Percentiles rank a stretch among this genome's conserved stretches.
Evolutionary conservation across 2,888 invertebrate genomes (phyloP).

Genomic region (Drosophila tripunctata): DNA sequence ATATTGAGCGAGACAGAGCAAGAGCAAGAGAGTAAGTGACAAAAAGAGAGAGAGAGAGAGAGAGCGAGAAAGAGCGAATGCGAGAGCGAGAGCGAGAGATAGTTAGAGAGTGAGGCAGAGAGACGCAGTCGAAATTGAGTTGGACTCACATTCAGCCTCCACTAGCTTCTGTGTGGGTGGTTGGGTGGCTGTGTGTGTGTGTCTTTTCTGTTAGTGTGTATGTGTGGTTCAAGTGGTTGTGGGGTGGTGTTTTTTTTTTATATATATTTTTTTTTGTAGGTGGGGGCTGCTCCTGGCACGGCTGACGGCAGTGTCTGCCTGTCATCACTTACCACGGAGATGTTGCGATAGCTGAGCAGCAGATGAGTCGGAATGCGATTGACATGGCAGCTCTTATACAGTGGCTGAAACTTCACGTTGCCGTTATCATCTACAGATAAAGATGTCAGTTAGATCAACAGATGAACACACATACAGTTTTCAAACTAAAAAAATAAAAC

Average conservation of each 20-base stretch:
- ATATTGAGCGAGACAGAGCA: constrained; percentile 47
- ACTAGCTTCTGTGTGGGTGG: constrained; percentile 35
- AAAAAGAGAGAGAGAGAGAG: neutral
- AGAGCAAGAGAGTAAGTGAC: constrained; percentile 13
- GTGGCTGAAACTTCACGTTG: constrained; percentile 88
- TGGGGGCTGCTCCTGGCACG: constrained; percentile 41
- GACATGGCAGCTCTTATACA: constrained; percentile 90
- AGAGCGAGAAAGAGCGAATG: constrained; percentile 13
- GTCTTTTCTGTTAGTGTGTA: constrained; percentile 10
- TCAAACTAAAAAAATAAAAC: neutral
- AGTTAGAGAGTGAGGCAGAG: constrained; percentile 27
- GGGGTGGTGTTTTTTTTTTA: neutral
- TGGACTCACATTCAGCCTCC: constrained; percentile 51
- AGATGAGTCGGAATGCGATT: constrained; percentile 89
- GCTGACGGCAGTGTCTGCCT: constrained; percentile 45
- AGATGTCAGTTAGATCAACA: constrained; percentile 57
- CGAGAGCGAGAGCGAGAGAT: constrained; percentile 12
- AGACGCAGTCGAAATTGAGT: constrained; percentile 49
- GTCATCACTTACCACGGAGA: constrained; percentile 88
- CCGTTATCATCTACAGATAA: constrained; percentile 86
- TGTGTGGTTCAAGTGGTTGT: constrained; percentile 21
- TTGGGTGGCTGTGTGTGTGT: constrained; percentile 14
- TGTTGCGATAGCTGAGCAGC: constrained; percentile 90
- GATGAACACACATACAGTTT: constrained; percentile 21
- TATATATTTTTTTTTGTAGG: too few species aligned